These are phyloP conservation scores for Ericerus pela DNA, from an alignment of 1,140 invertebrate genomes.

Conservation along the genomic window DNA sequence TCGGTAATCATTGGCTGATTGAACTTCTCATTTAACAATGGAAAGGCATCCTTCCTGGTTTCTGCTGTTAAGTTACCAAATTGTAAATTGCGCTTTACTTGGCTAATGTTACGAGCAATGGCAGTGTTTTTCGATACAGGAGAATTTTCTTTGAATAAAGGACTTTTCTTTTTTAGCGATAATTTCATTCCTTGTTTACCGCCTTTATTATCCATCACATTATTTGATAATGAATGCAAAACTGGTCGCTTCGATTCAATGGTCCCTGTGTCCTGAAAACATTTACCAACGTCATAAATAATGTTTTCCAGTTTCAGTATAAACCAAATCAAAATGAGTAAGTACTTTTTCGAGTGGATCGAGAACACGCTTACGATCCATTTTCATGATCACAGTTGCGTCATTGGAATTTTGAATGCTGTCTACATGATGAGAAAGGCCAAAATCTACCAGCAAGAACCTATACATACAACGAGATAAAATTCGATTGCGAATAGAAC, in stretches of 20 bases:
- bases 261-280: neutral
- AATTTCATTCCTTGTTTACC: neutral
- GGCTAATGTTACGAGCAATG: neutral
- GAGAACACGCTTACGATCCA: neutral
- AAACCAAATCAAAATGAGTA: neutral
- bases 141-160: constrained; percentile 17
- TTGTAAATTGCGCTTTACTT: constrained; percentile 1
- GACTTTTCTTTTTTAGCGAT: constrained; percentile 6
- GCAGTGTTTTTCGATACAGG: constrained; percentile 12
- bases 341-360: neutral
- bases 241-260: neutral
- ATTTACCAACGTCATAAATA: neutral
- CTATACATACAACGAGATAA: constrained; percentile 28
- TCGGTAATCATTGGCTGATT: neutral
- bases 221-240: neutral
- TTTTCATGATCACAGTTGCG: neutral
- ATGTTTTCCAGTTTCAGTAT: neutral
- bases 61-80: neutral
- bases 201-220: neutral
- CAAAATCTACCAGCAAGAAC: constrained; percentile 75
- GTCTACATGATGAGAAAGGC: constrained; percentile 48
- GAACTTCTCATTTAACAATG: neutral
- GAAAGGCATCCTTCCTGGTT: neutral
- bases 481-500: neutral
- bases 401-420: neutral